phyloP scores from a whole-genome alignment of 2,888 invertebrate genomes.

The Eulithis testata region DNA sequence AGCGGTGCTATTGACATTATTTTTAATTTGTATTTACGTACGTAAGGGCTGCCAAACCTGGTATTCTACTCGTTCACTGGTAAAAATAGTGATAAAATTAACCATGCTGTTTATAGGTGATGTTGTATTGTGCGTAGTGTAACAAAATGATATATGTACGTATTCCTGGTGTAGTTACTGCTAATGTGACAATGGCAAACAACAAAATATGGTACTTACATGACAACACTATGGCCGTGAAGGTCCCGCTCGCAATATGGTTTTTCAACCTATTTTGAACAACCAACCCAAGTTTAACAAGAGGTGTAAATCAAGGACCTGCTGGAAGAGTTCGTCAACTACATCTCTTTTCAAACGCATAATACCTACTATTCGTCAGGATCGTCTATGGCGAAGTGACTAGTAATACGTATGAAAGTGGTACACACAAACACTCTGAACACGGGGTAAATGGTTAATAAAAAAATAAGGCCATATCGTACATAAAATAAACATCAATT shows the following conservation, averaged over 20 bases:
- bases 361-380: neutral
- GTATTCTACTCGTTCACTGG: slow-evolving; percentile 51
- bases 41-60: slow-evolving; percentile 81
- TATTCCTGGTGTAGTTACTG: neutral
- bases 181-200: neutral
- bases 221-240: neutral
- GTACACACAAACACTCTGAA: neutral
- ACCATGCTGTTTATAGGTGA: slow-evolving; percentile 49
- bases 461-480: neutral
- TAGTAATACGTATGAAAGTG: neutral
- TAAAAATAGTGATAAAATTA: slow-evolving; percentile 36
- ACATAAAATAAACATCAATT: slow-evolving; percentile 6
- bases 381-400: slow-evolving; percentile 1
- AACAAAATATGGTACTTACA: slow-evolving; percentile 1
- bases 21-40: slow-evolving; percentile 76
- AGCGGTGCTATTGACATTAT: slow-evolving; percentile 89
- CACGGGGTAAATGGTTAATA: neutral
- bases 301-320: slow-evolving; percentile 7
- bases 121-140: neutral
- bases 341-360: slow-evolving; percentile 7
- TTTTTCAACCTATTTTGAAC: neutral
- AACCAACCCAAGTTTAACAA: slow-evolving; percentile 4
- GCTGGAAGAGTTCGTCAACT: slow-evolving; percentile 2
- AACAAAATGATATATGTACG: slow-evolving; percentile 2
- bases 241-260: neutral